Percentiles rank a stretch among this genome's conserved stretches.
These are phyloP conservation scores for Recurvirostra avosetta DNA, from an alignment of 2,113 vertebrate species.

Conservation along the genomic window DNA sequence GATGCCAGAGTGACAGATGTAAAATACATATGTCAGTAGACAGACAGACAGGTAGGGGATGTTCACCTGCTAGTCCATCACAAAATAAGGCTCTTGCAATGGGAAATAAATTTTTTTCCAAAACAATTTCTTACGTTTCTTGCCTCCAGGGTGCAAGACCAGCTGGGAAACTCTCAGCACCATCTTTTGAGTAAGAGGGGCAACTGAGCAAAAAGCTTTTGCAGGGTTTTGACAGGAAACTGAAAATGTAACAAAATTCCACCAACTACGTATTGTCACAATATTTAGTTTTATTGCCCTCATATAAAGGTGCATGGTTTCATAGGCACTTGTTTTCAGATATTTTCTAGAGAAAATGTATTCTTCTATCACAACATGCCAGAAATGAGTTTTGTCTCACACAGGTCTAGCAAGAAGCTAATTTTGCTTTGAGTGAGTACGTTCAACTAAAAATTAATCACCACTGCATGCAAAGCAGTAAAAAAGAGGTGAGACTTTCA, in stretches of 20 bases:
- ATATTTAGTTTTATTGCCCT: background rate
- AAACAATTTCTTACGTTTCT: background rate
- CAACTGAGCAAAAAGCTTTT: background rate
- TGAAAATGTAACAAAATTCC: background rate
- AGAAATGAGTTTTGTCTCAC: background rate
- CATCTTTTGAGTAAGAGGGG: background rate
- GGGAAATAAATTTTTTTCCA: background rate
- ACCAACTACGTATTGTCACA: background rate
- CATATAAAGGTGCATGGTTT: background rate
- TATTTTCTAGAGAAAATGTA: background rate
- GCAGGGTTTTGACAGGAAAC: background rate
- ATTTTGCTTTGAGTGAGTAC: background rate
- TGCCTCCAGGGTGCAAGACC: background rate
- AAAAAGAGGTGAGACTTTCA: background rate
- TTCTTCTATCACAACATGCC: background rate
- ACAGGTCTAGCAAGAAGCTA: background rate
- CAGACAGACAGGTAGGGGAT: background rate
- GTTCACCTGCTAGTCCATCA: background rate
- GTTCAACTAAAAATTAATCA: background rate
- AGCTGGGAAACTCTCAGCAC: background rate
- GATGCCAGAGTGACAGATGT: background rate
- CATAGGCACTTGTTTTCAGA: background rate
- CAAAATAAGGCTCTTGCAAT: rapidly evolving
- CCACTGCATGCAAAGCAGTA: background rate
- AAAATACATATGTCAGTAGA: background rate